These are phyloP conservation scores for Pardalotus punctatus DNA, from an alignment of 2,113 vertebrate genomes.

Conservation along the genomic window DNA sequence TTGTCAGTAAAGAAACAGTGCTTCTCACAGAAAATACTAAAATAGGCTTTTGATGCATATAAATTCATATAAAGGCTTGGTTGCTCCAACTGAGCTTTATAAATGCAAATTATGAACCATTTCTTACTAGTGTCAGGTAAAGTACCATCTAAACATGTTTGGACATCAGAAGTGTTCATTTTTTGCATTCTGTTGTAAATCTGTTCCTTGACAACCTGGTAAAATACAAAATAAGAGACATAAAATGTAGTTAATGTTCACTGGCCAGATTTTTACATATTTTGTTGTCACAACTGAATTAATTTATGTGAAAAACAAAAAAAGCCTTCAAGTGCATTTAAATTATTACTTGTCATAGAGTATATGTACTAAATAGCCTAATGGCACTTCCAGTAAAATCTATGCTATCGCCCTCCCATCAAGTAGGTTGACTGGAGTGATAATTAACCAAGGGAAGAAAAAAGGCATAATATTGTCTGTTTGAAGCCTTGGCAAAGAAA, in stretches of 20 bases:
- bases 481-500: background rate
- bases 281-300: background rate
- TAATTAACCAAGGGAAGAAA: background rate
- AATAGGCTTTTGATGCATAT: background rate
- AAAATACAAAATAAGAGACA: background rate
- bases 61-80: background rate
- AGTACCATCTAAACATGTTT: background rate
- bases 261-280: background rate
- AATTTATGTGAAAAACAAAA: background rate
- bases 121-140: background rate
- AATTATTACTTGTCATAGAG: background rate
- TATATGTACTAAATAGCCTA: background rate
- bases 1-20: background rate
- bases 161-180: background rate
- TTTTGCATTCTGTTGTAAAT: background rate
- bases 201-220: conserved; percentile 18
- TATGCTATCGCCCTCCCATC: background rate
- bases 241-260: background rate
- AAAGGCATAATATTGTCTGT: background rate
- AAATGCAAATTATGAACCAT: background rate
- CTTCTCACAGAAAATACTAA: background rate
- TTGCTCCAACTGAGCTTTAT: background rate
- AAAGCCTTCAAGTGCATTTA: background rate
- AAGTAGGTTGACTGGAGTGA: background rate
- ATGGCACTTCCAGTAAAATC: background rate